Conservation (phyloP, 1,140 invertebrate species). For the Helicoverpa armigera region DNA sequence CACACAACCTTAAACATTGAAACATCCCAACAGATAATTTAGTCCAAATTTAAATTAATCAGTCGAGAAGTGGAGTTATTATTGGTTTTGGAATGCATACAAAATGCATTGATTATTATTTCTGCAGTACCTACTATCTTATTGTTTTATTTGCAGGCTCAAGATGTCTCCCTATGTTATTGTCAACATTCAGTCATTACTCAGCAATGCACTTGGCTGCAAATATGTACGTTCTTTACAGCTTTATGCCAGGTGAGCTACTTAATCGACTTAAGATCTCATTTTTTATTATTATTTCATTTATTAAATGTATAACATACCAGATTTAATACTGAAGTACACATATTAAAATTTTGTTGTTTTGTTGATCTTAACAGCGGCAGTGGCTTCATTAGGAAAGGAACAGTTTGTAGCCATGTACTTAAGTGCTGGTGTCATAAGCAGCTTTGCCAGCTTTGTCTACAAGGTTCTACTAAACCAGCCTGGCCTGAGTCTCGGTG, state of each 20-base stretch:
- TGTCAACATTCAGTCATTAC: slow-evolving; percentile 98
- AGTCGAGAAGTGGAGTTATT: too few species aligned
- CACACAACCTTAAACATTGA: too few species aligned
- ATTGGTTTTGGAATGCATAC: not conserved
- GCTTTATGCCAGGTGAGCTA: slow-evolving; percentile 89
- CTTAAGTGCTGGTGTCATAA: slow-evolving; percentile 94
- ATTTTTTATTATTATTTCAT: too few species aligned
- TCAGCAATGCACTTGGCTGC: slow-evolving; percentile 94
- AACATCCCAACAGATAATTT: too few species aligned
- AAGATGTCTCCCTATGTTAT: slow-evolving; percentile 94
- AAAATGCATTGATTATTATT: not conserved
- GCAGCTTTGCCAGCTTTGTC: slow-evolving; percentile 94
- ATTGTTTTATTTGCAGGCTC: slow-evolving; percentile 86
- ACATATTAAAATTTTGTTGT: too few species aligned
- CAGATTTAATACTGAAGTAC: too few species aligned
- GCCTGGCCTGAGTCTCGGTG: slow-evolving; percentile 94
- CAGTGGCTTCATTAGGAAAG: slow-evolving; percentile 93
- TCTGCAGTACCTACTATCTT: not conserved
- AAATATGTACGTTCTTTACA: slow-evolving; percentile 99
- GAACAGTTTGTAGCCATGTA: slow-evolving; percentile 98
- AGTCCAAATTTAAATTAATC: too few species aligned
- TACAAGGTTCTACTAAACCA: slow-evolving; percentile 91
- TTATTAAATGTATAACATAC: too few species aligned
- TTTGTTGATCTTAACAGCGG: slow-evolving; percentile 74
- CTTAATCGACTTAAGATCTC: not conserved